A percentile compares a stretch with the other conserved stretches of the same genome.
phyloP scores from a whole-genome alignment of 2,113 vertebrate species.

The Chelonoidis abingdonii region DNA sequence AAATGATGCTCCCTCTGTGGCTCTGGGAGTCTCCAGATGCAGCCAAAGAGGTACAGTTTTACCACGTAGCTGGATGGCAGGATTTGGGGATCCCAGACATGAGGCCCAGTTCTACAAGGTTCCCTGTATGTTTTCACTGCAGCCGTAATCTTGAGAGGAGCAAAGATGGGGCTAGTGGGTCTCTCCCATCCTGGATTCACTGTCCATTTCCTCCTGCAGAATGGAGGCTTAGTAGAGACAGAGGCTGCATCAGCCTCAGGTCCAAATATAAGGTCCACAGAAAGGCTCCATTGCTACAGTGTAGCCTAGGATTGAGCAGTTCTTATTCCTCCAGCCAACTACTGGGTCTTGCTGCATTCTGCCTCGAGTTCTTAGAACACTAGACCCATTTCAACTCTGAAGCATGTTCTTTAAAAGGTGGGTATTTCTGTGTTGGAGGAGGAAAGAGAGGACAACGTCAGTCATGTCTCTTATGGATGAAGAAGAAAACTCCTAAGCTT shows the following conservation, averaged over 20 bases:
- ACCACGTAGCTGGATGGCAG: neutral
- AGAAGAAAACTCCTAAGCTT: neutral
- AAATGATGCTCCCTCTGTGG: neutral
- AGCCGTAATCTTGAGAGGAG: neutral
- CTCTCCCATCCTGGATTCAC: neutral
- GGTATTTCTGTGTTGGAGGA: neutral
- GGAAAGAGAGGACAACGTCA: fast-evolving
- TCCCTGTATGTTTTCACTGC: neutral
- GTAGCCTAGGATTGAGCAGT: neutral
- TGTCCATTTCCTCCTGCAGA: neutral
- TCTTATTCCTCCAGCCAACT: neutral
- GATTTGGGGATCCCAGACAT: neutral
- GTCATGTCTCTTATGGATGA: neutral
- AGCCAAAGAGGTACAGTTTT: neutral
- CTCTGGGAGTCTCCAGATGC: neutral
- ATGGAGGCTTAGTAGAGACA: neutral
- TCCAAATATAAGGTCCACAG: neutral
- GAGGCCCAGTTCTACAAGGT: neutral
- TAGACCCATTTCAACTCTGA: neutral
- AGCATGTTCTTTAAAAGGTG: neutral
- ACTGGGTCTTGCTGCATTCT: neutral
- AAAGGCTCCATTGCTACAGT: neutral
- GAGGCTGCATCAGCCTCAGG: neutral
- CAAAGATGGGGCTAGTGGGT: neutral
- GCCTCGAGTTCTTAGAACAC: neutral